A percentile compares a stretch with the other conserved stretches of the same genome.
phyloP scores from a whole-genome alignment of 2,888 invertebrate genomes.

The Capitulum mitella region DNA sequence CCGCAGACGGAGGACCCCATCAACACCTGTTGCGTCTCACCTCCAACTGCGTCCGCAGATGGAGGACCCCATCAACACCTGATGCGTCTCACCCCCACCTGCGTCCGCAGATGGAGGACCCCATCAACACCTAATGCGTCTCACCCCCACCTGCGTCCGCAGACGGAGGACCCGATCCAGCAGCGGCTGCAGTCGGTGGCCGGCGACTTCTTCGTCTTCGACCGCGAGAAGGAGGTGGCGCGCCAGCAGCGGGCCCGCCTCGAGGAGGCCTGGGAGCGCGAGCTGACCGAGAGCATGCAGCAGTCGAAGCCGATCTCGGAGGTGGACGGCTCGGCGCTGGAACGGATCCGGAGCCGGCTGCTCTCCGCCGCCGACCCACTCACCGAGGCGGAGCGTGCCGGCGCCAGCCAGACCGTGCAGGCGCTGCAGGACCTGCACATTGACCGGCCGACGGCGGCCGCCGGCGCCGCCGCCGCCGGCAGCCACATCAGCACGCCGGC shows the following conservation, averaged over 20 bases:
- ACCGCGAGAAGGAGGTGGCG: constrained; percentile 17
- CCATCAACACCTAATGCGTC: too few relatives aligned
- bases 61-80: too few relatives aligned
- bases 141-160: neutral
- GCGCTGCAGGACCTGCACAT: neutral
- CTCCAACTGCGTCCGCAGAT: too few relatives aligned
- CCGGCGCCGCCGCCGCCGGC: neutral
- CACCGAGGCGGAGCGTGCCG: neutral
- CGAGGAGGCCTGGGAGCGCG: constrained; percentile 21
- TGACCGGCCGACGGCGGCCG: neutral
- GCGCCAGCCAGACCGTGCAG: neutral
- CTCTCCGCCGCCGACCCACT: neutral
- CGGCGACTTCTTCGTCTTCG: constrained; percentile 12
- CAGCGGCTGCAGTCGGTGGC: constrained; percentile 11
- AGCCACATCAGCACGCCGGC: neutral
- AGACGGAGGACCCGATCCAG: neutral
- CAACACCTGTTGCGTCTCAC: too few relatives aligned
- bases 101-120: too few relatives aligned
- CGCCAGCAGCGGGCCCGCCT: neutral
- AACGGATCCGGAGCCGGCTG: too few relatives aligned
- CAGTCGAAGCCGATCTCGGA: neutral
- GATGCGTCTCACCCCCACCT: too few relatives aligned
- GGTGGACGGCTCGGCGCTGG: neutral
- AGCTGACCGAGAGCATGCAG: constrained; percentile 20
- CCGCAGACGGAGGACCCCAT: too few relatives aligned